Evolutionary conservation across 35 echinoderm and acorn worm genomes (phyloP), one percentile per base, ranked within the genome.

Genomic region (Strongylocentrotus purpuratus): DNA sequence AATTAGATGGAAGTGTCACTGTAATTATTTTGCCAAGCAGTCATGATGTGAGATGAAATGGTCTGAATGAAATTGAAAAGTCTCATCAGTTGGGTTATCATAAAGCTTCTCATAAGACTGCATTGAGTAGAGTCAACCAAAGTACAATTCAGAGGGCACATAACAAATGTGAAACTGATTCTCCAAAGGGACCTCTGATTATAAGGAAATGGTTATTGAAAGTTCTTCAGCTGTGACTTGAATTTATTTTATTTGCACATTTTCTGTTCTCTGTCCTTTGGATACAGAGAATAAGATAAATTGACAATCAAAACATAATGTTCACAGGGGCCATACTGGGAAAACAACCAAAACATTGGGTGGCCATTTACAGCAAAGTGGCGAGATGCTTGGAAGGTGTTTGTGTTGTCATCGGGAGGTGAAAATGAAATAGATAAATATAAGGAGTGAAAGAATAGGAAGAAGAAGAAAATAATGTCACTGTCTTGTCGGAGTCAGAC

Each of bases 271-370:
- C 65, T 7, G 22, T 28, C 7, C 65, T 28, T 78, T 78, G 65
- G 25, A 78, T 28, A 78, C 65, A 78, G 65, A 28, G 20, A 78
- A n/a, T 28, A 78, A 28, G 65, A 78, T 78, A 28, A 78, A 70
- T 70, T 78, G 65, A n/a, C 20, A 78, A 78, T 78, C 65, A 78
- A 78, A 78, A 78, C 65, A 78, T 4, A n/a, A 78, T 78, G 65
- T 78, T 78, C 65, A n/a, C 65, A 78, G 65, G 20, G 20, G 7
- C 25, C 65, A 78, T 28, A 3, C 20, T 78, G 65, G 65, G 25
- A 78, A 78, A 78, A 78, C 65, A 78, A 78, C 65, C n/a, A n/a
- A 8, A n/a, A n/a, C 65, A 78, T 78, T 78, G 65, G 65, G 65
- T 7, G 65, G 65, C 22, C 65, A 78, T 78, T 78, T 78, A 78